Percentiles rank a stretch among this genome's conserved stretches.
Evolutionary conservation across 2,797 vertebrate genomes (phyloP).

Genomic region (Chaenodraco wilsoni): DNA sequence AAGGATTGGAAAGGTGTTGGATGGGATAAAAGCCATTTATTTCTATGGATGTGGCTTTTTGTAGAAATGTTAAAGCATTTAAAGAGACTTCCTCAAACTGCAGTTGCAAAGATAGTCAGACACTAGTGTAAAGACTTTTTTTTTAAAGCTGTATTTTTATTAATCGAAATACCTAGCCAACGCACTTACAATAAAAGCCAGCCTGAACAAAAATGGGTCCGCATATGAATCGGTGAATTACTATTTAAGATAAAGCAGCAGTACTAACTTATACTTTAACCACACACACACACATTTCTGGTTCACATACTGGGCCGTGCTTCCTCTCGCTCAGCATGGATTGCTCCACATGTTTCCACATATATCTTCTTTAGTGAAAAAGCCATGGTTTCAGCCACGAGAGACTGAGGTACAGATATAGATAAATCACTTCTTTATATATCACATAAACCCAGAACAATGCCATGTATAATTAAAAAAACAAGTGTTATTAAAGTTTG

Average conservation of each 20-base stretch:
- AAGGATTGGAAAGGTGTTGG: neutral
- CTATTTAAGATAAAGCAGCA: too few relatives aligned
- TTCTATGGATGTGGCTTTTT: neutral
- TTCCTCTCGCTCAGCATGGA: neutral
- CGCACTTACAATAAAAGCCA: too few relatives aligned
- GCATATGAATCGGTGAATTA: too few relatives aligned
- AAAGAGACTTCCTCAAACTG: neutral
- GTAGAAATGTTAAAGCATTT: neutral
- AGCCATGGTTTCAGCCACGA: neutral
- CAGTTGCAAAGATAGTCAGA: neutral
- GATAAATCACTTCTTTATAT: slow-evolving; percentile 9
- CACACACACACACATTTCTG: too few relatives aligned
- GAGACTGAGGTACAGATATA: slow-evolving; percentile 17
- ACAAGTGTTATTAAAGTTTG: slow-evolving; percentile 46
- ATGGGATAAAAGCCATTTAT: neutral
- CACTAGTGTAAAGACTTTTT: too few relatives aligned
- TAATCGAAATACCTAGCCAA: too few relatives aligned
- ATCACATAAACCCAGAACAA: slow-evolving; percentile 31
- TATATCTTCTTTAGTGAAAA: slow-evolving; percentile 33
- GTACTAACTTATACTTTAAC: too few relatives aligned
- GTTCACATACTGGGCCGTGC: too few relatives aligned
- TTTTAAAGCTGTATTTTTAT: too few relatives aligned
- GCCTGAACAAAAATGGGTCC: too few relatives aligned
- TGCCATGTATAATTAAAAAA: slow-evolving; percentile 14
- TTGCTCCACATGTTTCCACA: slow-evolving; percentile 9